Base-by-base conservation (phyloP, 2,888 invertebrate species). In the Ryuthela nishihirai region DNA sequence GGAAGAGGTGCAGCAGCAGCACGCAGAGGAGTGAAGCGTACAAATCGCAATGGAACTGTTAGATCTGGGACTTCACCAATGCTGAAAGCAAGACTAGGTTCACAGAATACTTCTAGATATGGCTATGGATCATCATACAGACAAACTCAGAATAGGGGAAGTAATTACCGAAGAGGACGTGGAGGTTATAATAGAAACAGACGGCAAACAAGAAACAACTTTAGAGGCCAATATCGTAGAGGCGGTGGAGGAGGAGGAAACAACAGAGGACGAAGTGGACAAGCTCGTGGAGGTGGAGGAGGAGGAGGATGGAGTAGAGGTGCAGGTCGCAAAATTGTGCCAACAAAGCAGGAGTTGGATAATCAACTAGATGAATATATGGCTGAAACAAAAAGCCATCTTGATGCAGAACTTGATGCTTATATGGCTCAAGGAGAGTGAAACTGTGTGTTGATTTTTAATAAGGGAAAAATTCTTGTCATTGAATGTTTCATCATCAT, bases 301-400 rank as follows among this genome's bases (percentile, higher is more conserved):
- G 67, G 67, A 39, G 61, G 65, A n/a, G 59, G 66, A 4, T 49
- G 64, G 35, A 34, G 24, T 10, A 20, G n/a, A 15, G 42, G 38
- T 26, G 48, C 26, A 46, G 7, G 20, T 4, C 29, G 1, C 64
- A 61, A 21, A 36, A 66, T 26, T 64, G 65, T 60, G 21, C 60
- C 55, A 15, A 47, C 59, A 1, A 81, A 78, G 52, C 84, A 85
- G 64, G 80, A 83, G 69, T 71, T 85, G 48, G 85, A 85, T 67
- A 78, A 78, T n/a, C 82, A 86, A 68, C 71, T 85, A 26, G 85
- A 85, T 66, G 80, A 81, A 53, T 85, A 85, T 74, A 85, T 85
- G 85, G 79, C 84, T 3, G 80, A 81, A 67, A 81, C 82, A 21
- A 82, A 81, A 68, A 73, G 75, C 0, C 75, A 76, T 0, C 73